Percentiles rank a stretch among this genome's conserved stretches.
Evolutionary conservation across 2,888 invertebrate genomes (phyloP).

Genomic region (Melinaea menophilus): DNA sequence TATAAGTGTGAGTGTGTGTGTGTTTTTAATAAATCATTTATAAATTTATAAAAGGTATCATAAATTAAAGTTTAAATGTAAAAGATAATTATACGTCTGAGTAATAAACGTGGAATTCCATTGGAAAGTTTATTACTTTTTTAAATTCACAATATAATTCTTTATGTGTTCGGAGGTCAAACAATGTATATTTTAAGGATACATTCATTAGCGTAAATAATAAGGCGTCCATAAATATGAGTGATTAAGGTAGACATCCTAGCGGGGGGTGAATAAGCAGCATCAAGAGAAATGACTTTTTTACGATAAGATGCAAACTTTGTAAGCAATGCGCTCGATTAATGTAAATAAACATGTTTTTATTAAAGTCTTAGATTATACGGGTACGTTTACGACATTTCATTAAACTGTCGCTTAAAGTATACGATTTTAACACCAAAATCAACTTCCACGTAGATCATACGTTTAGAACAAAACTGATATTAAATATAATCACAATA

Average conservation of each 20-base stretch:
- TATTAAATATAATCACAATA: no score
- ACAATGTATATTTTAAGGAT: constrained; percentile 48
- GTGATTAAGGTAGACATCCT: constrained; percentile 66
- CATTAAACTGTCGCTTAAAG: constrained; percentile 17
- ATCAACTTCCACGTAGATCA: not conserved
- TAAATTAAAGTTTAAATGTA: constrained; percentile 25
- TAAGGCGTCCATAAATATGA: constrained; percentile 69
- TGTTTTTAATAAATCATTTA: constrained; percentile 1
- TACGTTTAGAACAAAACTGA: no score
- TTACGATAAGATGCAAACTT: constrained; percentile 61
- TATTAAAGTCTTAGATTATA: constrained; percentile 53
- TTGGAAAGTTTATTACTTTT: constrained; percentile 39
- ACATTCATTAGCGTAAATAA: constrained; percentile 59
- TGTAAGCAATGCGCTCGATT: constrained; percentile 51
- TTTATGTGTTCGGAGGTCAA: constrained; percentile 44
- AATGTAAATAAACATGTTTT: constrained; percentile 38
- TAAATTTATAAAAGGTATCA: not conserved
- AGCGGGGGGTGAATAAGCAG: constrained; percentile 52
- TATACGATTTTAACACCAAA: constrained; percentile 8
- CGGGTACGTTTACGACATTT: constrained; percentile 46
- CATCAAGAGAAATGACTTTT: constrained; percentile 55
- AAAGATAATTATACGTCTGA: constrained; percentile 21
- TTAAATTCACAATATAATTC: constrained; percentile 42
- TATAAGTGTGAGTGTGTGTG: no score
- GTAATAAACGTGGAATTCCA: constrained; percentile 34